Percentiles rank a stretch among this genome's conserved stretches.
Evolutionary conservation across 2,797 vertebrate species (phyloP).

Genomic region (Champsocephalus gunnari): DNA sequence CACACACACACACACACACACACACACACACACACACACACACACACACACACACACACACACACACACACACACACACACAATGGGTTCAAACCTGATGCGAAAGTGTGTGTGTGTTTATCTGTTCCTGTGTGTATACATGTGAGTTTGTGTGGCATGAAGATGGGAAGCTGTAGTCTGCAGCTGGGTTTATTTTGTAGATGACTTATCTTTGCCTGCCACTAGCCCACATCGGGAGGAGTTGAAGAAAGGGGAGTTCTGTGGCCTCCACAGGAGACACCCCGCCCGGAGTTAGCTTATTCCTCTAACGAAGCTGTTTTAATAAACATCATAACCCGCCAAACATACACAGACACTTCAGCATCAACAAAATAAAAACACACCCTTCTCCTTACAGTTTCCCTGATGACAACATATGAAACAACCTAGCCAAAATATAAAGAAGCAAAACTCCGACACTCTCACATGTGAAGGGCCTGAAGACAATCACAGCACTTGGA

Average conservation of each 20-base stretch:
- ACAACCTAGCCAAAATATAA: slow-evolving; percentile 1
- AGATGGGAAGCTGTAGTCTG: slow-evolving; percentile 26
- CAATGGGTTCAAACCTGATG: slow-evolving; percentile 29
- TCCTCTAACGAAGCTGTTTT: slow-evolving; percentile 30
- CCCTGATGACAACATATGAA: slow-evolving; percentile 18
- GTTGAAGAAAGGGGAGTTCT: slow-evolving; percentile 17
- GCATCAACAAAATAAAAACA: slow-evolving; percentile 20
- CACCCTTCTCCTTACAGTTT: neutral
- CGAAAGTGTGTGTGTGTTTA: slow-evolving; percentile 5
- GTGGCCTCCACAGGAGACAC: slow-evolving; percentile 23
- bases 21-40: neutral
- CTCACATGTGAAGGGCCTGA: slow-evolving; percentile 39
- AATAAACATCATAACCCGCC: slow-evolving; percentile 16
- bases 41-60: neutral
- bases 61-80: neutral
- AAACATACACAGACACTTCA: slow-evolving; percentile 7
- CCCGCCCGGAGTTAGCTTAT: slow-evolving; percentile 14
- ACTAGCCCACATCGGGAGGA: slow-evolving; percentile 29
- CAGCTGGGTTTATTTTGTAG: slow-evolving; percentile 45
- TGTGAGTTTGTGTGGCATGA: neutral
- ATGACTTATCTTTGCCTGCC: slow-evolving; percentile 60
- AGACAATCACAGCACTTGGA: slow-evolving; percentile 52
- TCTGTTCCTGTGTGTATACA: neutral
- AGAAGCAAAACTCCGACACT: slow-evolving; percentile 37
- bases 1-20: too few relatives aligned